Base-by-base conservation (phyloP, 2,113 vertebrate genomes). In the Pandion haliaetus region DNA sequence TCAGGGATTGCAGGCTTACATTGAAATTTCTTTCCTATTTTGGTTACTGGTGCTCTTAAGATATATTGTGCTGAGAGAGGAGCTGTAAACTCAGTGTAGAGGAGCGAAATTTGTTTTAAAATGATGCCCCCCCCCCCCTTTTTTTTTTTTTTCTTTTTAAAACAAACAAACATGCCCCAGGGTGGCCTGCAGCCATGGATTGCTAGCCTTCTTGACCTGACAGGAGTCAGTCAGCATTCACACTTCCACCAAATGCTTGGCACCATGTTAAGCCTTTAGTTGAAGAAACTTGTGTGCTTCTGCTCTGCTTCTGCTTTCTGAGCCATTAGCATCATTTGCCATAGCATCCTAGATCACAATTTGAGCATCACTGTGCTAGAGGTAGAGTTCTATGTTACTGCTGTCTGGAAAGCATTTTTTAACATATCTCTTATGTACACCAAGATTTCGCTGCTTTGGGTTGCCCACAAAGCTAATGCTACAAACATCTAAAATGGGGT, bases 251-350 rank as follows among this genome's bases (percentile, higher is more conserved):
- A 2, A 54, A 44, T 57, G 17, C 31, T 82, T 2, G 2, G 8
- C 4, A 4, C 25, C 54, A 0, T 65, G 8, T 70, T 90, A 47
- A 47, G 13, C 8, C 34, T 85, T 70, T 31, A 26, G 11, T 4
- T 13, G 62, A 67, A 59, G 50, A 40, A 3, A 19, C 6, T 52
- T 54, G 4, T n/a, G 9, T 92, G 25, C 6, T 38, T 17, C 57
- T 88, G 23, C n/a, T 72, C 14, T 29, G 45, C 34, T 69, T 77
- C 20, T 91, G 10, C 24, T 78, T 61, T 85, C 8, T 69, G 8
- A 88, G 26, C 44, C 4, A 0, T 36, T 40, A 83, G 7, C 3
- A 1, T 74, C 0, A 0, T 80, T 94, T 65, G 13, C 49, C 10
- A 2, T 31, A 45, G 12, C 28, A 40, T 65, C 19, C 10, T 36